phyloP scores from a whole-genome alignment of 2,797 vertebrate genomes.

The Macropodus opercularis region DNA sequence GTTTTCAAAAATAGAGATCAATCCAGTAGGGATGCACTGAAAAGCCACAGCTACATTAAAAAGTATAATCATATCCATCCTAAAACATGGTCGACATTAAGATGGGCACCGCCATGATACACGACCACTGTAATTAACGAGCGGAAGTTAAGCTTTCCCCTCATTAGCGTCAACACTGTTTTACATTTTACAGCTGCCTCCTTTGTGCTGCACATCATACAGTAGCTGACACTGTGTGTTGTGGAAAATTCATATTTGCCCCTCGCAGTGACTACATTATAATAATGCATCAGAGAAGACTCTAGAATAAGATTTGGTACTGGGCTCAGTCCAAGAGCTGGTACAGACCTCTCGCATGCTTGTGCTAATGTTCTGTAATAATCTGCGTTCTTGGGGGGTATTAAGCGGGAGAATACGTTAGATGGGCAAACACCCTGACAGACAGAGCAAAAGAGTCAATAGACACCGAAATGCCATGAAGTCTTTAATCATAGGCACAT shows the following conservation, averaged over 20 bases:
- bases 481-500: slow-evolving; percentile 53
- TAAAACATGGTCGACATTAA: background rate
- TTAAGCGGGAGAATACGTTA: background rate
- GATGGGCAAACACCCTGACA: slow-evolving; percentile 9
- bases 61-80: background rate
- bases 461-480: slow-evolving; percentile 27
- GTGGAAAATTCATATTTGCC: background rate
- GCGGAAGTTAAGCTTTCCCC: background rate
- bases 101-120: too few relatives aligned
- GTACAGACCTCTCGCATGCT: background rate
- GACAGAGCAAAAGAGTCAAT: slow-evolving; percentile 1
- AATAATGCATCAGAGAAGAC: too few relatives aligned
- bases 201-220: background rate
- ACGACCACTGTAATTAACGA: too few relatives aligned
- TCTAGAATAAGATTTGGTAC: background rate
- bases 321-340: background rate
- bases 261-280: background rate
- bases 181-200: background rate
- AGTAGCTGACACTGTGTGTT: background rate
- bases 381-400: background rate
- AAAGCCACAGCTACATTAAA: background rate
- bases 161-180: background rate
- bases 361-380: slow-evolving; percentile 8
- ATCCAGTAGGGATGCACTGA: background rate
- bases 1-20: background rate